Evolutionary conservation across 2,113 vertebrate genomes (phyloP), one percentile per base, ranked within the genome.

Genomic region (Pedetes capensis): DNA sequence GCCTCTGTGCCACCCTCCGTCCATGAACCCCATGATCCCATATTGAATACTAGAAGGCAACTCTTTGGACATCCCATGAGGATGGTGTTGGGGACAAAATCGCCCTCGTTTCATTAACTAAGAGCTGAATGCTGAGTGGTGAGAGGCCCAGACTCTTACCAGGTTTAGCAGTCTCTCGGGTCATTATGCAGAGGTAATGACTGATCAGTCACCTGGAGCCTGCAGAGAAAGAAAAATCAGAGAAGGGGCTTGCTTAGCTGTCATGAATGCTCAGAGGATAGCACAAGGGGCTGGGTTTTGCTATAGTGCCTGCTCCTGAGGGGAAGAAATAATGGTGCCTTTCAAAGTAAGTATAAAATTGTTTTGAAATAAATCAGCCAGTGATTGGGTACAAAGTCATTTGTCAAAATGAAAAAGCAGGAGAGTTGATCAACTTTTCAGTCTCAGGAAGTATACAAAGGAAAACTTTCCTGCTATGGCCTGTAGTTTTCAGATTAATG

Each of bases 111-210:
- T 97, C 95, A 96, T 93, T 95, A 97, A 88, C 96, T 97, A 92
- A 97, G 97, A 97, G 89, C 86, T 95, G 92, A 96, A 94, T 37
- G 91, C 84, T 96, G 95, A 89, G 88, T 89, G 93, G 95, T 76
- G 79, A 93, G 53, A 89, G 66, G 94, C 96, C 69, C 96, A 96
- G 95, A 95, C 92, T 95, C 87, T 66, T 63, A 17, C 14, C 10
- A 27, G 53, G 2, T 71, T 92, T 93, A 81, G 57, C 44, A 96
- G 51, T 69, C 57, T 37, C 49, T 87, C 66, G 68, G 66, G 91
- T 87, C 84, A 85, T 97, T 97, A 96, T 92, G 97, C 97, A 96
- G 93, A 39, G 96, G 91, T 87, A 91, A 94, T 53, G 93, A 95
- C 89, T 87, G 95, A 97, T 92, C 86, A 96, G 88, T 97, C 96